Evolutionary conservation across 2,797 vertebrate species (phyloP), one percentile per base, ranked within the genome.

Genomic region (Telmatherina bonti): DNA sequence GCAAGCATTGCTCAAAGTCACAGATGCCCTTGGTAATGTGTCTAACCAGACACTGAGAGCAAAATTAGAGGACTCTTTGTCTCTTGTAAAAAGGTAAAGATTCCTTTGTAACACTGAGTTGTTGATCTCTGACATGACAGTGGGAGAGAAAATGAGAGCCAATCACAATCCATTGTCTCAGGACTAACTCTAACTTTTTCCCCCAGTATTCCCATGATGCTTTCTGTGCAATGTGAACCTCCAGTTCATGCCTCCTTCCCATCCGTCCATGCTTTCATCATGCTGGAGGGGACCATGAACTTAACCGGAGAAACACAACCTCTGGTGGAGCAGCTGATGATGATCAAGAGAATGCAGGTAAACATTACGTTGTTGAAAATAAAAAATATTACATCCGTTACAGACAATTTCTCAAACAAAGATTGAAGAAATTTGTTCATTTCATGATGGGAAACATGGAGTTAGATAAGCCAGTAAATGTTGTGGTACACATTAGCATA

Each of bases 331-430:
- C 97, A 99, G 92, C 93, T 99, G 61, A 97, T 97, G 96, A 97
- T 98, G 95, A 97, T 98, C 74, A 99, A 98, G 89, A 94, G 97
- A 89, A 99, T 99, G 96, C 98, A 99, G 97, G 98, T 99, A 53
- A 57, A 24, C 8, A 10, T 45, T 47, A 49, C 8, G 16, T 24
- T 38, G 13, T 2, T 1, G 1, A 47, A 22, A 51, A 54, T 18
- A 20, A 6, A n/a, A 4, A 24, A 8, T 29, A 24, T 22, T 36
- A 7, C 7, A 16, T 30, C 26, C 55, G 35, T 27, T 24, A 26
- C 18, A 36, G 24, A 30, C 2, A 15, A 3, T 62, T 18, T 59
- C 38, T 27, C 6, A 43, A 24, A 27, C 8, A n/a, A 31, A 22
- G 18, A 22, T 47, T 1, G n/a, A n/a, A n/a, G n/a, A 62, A 16